Conservation (phyloP, 2,113 vertebrate genomes). For the Gasterosteus nipponicus region DNA sequence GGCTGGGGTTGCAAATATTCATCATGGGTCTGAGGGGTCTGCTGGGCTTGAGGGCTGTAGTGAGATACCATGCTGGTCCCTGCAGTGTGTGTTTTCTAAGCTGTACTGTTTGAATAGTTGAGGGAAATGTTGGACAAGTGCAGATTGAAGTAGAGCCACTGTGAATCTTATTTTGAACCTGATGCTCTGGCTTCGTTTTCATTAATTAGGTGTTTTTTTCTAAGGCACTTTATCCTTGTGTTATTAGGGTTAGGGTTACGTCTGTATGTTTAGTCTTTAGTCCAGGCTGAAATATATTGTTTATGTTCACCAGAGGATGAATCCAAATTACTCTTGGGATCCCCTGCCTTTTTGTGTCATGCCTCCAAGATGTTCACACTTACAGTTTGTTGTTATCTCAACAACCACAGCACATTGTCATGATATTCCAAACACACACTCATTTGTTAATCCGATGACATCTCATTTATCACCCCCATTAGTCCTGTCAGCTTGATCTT, state of each 20-base stretch:
- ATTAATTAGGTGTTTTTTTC: not conserved
- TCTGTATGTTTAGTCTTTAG: not conserved
- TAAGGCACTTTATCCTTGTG: not conserved
- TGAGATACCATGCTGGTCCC: conserved; percentile 9
- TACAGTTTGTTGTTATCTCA: not conserved
- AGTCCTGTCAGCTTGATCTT: not conserved
- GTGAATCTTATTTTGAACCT: not conserved
- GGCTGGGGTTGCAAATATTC: conserved; percentile 16
- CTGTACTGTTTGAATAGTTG: conserved; percentile 40
- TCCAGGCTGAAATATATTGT: not conserved
- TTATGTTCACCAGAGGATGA: not conserved
- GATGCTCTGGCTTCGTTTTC: conserved; percentile 9
- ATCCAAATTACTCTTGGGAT: not conserved
- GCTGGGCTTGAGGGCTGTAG: not conserved
- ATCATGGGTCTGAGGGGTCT: conserved; percentile 8
- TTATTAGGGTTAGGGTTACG: not conserved
- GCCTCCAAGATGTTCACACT: not conserved
- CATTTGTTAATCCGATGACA: not conserved
- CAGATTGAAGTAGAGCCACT: conserved; percentile 30
- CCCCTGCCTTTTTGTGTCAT: not conserved
- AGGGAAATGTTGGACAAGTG: conserved; percentile 36
- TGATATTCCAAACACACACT: not conserved
- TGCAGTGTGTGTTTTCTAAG: conserved; percentile 54
- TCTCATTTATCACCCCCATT: not conserved
- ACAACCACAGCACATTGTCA: not conserved